Evolutionary conservation across 2,113 vertebrate species (phyloP).

Genomic region (Promerops cafer): DNA sequence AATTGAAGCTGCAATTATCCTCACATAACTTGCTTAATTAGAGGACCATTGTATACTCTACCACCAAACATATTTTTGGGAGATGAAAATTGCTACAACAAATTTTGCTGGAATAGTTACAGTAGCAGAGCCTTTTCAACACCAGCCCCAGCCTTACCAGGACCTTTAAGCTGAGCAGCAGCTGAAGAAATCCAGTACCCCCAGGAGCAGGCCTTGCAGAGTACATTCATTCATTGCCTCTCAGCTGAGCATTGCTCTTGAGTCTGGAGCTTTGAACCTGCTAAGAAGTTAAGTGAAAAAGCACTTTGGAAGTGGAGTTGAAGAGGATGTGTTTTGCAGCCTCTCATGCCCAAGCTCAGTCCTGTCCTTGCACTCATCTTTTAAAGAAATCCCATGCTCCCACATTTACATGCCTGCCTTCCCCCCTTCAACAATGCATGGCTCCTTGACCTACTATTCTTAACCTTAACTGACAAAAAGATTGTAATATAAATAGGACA

Average conservation of each 20-base stretch:
- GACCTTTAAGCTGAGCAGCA: neutral
- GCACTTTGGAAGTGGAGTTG: neutral
- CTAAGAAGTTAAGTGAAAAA: neutral
- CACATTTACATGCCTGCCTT: slow-evolving; percentile 8
- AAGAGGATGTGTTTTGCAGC: neutral
- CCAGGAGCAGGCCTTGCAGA: neutral
- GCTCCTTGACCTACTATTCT: slow-evolving; percentile 68
- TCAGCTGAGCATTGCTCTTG: neutral
- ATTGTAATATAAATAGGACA: slow-evolving; percentile 67
- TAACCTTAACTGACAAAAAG: slow-evolving; percentile 65
- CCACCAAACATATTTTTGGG: slow-evolving; percentile 4
- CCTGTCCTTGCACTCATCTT: neutral
- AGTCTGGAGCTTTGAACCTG: neutral
- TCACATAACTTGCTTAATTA: slow-evolving; percentile 31
- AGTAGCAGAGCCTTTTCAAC: neutral
- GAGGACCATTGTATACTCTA: slow-evolving; percentile 13
- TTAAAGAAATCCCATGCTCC: neutral
- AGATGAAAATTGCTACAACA: slow-evolving; percentile 18
- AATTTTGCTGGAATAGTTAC: slow-evolving; percentile 13
- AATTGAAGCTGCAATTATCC: slow-evolving; percentile 37
- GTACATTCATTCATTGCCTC: neutral
- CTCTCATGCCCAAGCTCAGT: neutral
- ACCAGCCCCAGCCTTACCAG: neutral
- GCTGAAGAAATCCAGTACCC: neutral
- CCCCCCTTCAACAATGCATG: neutral